These are phyloP conservation scores for Adela reaumurella DNA, from an alignment of 2,888 invertebrate genomes.

Conservation along the genomic window DNA sequence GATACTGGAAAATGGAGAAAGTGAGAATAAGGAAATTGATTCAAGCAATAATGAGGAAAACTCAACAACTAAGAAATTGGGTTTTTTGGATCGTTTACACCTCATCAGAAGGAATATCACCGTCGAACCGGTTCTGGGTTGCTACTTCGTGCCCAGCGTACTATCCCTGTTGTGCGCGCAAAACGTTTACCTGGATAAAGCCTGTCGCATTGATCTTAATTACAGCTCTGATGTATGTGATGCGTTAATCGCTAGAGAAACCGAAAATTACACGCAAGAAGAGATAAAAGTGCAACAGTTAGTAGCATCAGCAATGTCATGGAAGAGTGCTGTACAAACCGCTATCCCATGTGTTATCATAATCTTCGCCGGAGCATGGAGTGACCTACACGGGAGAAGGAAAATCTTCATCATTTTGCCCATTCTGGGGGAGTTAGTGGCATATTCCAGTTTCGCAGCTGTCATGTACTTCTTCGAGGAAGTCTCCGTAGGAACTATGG, in stretches of 20 bases:
- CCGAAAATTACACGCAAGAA: conserved; percentile 51
- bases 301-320: conserved; percentile 23
- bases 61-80: too few species aligned
- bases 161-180: background rate
- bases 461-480: conserved; percentile 26
- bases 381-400: conserved; percentile 27
- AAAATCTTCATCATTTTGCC: conserved; percentile 33
- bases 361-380: conserved; percentile 36
- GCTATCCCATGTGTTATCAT: conserved; percentile 28
- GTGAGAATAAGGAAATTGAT: too few species aligned
- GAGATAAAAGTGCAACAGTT: conserved; percentile 43
- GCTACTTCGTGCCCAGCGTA: background rate
- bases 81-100: background rate
- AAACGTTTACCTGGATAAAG: background rate
- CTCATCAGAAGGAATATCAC: conserved; percentile 23
- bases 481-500: conserved; percentile 23
- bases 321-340: conserved; percentile 29
- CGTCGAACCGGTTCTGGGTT: background rate
- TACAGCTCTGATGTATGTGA: background rate
- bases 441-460: conserved; percentile 20
- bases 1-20: too few species aligned
- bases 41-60: too few species aligned
- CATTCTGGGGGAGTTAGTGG: conserved; percentile 24
- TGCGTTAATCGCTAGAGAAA: conserved; percentile 47
- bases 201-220: background rate